A percentile compares a stretch with the other conserved stretches of the same genome.
Conservation (phyloP, 1,140 invertebrate genomes). For the Aphidius gifuensis region DNA sequence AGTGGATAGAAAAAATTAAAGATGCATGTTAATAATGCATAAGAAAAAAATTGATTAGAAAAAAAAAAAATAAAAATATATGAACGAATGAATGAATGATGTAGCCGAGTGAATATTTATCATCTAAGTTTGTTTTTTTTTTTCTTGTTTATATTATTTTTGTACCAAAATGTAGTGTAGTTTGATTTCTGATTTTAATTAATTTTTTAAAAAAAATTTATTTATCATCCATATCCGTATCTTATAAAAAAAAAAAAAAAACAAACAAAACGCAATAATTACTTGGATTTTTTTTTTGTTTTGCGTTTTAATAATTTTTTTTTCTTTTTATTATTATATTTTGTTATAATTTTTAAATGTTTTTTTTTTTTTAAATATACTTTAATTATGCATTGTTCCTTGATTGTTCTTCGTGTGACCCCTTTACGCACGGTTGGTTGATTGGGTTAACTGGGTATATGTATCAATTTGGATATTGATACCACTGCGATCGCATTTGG, state of each 20-base stretch:
- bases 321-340: neutral
- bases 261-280: neutral
- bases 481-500: conserved; percentile 40
- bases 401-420: conserved; percentile 13
- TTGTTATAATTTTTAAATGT: conserved; percentile 10
- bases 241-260: no score
- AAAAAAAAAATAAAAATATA: neutral
- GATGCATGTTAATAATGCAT: neutral
- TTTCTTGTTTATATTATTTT: no score
- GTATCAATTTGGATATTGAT: conserved; percentile 25
- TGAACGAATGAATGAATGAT: no score
- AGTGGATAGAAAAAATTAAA: conserved; percentile 7
- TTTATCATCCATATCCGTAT: no score
- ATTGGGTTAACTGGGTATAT: conserved; percentile 21
- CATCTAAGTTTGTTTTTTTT: no score
- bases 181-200: no score
- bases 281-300: neutral
- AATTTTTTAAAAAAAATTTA: no score
- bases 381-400: conserved; percentile 13
- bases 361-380: conserved; percentile 20
- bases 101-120: no score
- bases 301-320: neutral
- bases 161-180: no score
- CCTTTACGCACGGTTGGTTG: conserved; percentile 20
- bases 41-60: neutral